Base-by-base conservation (phyloP, 2,797 vertebrate genomes). In the Phoxinus dragarum region DNA sequence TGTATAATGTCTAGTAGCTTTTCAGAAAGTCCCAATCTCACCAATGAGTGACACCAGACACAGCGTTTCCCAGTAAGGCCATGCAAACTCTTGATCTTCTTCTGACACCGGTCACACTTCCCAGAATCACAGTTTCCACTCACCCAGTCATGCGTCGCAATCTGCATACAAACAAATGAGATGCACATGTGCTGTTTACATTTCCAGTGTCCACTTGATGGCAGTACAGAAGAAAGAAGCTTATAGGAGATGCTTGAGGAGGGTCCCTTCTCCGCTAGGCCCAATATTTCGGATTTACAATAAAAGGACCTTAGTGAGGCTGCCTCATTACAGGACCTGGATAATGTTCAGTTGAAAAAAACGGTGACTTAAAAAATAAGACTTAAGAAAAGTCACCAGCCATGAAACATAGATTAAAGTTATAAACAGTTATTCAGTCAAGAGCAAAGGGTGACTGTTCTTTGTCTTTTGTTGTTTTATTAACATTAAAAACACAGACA, bases 41-140 rank as follows among this genome's bases (percentile, higher is more conserved):
- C 97, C 96, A 97, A 96, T 27, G 95, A 94, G 92, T 97, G 97
- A 92, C 97, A 99, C 97, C 98, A 97, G 75, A 97, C 96, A 42
- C 98, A 99, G 92, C 96, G 96, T 90, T 97, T 95, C 64, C 97
- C 98, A 0, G 96, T 96, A 19, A 98, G 93, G 76, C 97, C 95
- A 79, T 98, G 97, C 90, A 95, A 95, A 92, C 94, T 97, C 91
- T 96, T 96, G 87, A 99, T 98, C 93, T 97, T 98, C 93, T 97
- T 97, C 93, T 98, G 97, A 93, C 97, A 98, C 71, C 92, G 92
- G 78, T 97, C 96, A 47, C 98, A 99, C 89, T 96, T 96, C 69
- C 92, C 94, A 0, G 96, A 95, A 40, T 96, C 95, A 82, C 97
- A 98, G 92, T 96, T 96, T 72, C 98, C 98, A 90, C 93, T 95